Conservation (phyloP, 1,140 invertebrate genomes). For the Copidosoma floridanum region DNA sequence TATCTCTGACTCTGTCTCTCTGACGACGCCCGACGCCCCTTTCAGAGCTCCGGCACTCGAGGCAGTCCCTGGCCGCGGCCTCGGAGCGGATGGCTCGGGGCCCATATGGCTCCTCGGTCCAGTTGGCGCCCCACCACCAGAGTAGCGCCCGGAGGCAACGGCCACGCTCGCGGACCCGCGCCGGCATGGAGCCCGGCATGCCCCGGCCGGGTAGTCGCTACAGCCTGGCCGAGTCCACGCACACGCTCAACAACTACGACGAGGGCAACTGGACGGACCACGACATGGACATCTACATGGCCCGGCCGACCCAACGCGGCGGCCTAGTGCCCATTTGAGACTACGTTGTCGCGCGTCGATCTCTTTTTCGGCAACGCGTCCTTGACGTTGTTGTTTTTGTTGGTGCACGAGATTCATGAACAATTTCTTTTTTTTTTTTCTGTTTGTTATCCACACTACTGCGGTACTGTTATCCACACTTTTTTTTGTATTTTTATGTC, state of each 20-base stretch:
- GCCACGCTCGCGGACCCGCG: slow-evolving; percentile 60
- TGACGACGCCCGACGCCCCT: too few species aligned
- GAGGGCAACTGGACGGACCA: slow-evolving; percentile 95
- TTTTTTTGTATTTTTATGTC: too few species aligned
- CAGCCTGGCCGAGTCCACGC: slow-evolving; percentile 70
- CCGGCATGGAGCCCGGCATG: slow-evolving; percentile 50
- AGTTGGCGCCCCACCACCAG: slow-evolving; percentile 48
- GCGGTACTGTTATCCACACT: too few species aligned
- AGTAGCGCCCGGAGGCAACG: slow-evolving; percentile 65
- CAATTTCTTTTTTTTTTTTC: too few species aligned
- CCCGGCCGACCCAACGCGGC: slow-evolving; percentile 78
- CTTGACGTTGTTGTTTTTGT: too few species aligned
- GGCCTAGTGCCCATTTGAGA: slow-evolving; percentile 75
- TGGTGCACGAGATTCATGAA: too few species aligned
- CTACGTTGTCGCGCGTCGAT: neutral
- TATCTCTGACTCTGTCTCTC: too few species aligned
- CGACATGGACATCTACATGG: slow-evolving; percentile 94
- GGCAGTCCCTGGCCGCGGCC: slow-evolving; percentile 75
- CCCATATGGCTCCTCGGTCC: slow-evolving; percentile 36
- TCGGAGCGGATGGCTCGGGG: slow-evolving; percentile 75
- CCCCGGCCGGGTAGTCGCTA: slow-evolving; percentile 65
- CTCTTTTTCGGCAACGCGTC: neutral
- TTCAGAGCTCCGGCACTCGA: slow-evolving; percentile 76
- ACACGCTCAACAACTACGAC: slow-evolving; percentile 80
- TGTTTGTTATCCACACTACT: too few species aligned